A percentile compares a stretch with the other conserved stretches of the same genome.
Conservation (phyloP, 1,140 invertebrate species). For the Orchestia grillus region DNA sequence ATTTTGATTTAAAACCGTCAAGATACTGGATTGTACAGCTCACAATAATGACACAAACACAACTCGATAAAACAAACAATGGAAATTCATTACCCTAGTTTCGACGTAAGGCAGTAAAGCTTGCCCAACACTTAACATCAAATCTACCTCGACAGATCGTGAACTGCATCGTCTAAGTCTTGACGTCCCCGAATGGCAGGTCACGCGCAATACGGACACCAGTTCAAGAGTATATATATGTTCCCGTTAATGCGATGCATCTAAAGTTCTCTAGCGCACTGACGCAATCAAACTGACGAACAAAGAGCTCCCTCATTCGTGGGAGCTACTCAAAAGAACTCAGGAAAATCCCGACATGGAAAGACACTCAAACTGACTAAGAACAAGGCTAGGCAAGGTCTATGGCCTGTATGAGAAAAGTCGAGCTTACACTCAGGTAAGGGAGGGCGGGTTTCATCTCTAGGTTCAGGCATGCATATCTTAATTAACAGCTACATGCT, state of each 20-base stretch:
- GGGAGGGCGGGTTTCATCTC: background rate
- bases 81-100: background rate
- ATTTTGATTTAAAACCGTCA: background rate
- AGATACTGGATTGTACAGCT: background rate
- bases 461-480: background rate
- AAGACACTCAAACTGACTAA: constrained; percentile 24
- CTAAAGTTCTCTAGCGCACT: constrained; percentile 24
- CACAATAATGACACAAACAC: background rate
- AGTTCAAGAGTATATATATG: background rate
- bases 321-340: background rate
- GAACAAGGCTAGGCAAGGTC: constrained; percentile 36
- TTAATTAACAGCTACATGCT: background rate
- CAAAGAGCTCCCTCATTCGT: background rate
- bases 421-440: background rate
- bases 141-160: background rate
- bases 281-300: constrained; percentile 10
- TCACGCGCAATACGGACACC: background rate
- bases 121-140: background rate
- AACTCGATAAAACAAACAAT: background rate
- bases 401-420: constrained; percentile 27
- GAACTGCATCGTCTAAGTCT: background rate
- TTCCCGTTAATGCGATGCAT: background rate
- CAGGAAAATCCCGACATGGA: background rate
- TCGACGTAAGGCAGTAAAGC: background rate
- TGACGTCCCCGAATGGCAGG: background rate